Base-by-base conservation (phyloP, 2,797 vertebrate species). In the Enteromius fasciolatus region DNA sequence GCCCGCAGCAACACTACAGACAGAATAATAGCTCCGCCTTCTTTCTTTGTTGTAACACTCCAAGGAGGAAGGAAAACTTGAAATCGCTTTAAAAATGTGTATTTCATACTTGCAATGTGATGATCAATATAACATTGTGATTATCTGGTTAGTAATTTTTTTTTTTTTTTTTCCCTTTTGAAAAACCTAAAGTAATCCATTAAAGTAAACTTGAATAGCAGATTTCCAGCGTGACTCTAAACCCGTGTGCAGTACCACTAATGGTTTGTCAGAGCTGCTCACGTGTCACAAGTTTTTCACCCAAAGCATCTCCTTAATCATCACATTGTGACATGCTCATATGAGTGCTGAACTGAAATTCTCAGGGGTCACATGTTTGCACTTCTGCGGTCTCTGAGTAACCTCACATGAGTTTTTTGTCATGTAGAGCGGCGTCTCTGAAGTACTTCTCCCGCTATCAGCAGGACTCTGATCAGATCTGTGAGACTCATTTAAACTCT, bases 381-480 rank as follows among this genome's bases (percentile, higher is more conserved):
- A 17, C 17, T 20, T 54, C 48, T 54, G 10, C 12, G 31, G 20
- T 74, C 25, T 76, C n/a, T 20, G 36, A 28, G 23, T 17, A 20
- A 10, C 57, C 20, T 6, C 15, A 31, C 36, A 20, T 39, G 33
- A 44, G 57, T 18, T 15, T 14, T 48, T 11, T n/a, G n/a, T 44
- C 15, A 18, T 31, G 39, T 18, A 25, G 12, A 12, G 33, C 20
- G 6, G 25, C 14, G 1, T 28, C 59, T 63, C 14, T 31, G 59
- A 63, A 8, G 6, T 17, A 3, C 25, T 50, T 15, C 31, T 50
- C 44, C 44, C 4, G 15, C 68, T 36, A 10, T 66, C 63, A 66
- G 63, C 17, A 36, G 17, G n/a, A 36, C 28, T 59, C 50, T 31
- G n/a, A 48, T 77, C 59, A 64, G 59, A 66, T 78, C 41, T 78